These are phyloP conservation scores for Calypte anna DNA, from an alignment of 2,113 vertebrate species.

Conservation along the genomic window DNA sequence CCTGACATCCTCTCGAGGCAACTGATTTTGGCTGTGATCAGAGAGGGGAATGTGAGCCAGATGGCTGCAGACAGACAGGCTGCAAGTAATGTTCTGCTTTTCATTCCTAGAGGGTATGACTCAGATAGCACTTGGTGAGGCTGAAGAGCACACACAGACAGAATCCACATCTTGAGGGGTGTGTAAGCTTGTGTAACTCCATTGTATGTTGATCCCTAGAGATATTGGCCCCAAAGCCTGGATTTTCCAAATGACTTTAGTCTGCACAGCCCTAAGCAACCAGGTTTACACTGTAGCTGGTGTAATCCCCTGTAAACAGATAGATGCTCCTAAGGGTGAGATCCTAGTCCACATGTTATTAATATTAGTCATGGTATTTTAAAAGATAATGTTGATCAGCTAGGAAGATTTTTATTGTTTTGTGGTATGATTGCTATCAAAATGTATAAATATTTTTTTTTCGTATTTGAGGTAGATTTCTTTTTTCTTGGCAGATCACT, in stretches of 20 bases:
- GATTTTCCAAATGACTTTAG: background rate
- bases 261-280: background rate
- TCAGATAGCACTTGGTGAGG: background rate
- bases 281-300: background rate
- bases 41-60: background rate
- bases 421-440: background rate
- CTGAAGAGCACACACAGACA: background rate
- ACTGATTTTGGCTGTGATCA: background rate
- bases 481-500: background rate
- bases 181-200: background rate
- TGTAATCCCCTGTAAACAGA: background rate
- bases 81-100: background rate
- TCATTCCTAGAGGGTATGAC: background rate
- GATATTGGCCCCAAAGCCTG: background rate
- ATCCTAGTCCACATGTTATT: background rate
- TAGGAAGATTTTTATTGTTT: background rate
- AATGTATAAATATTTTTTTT: background rate
- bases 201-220: background rate
- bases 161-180: background rate
- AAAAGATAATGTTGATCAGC: background rate
- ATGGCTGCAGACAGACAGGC: background rate
- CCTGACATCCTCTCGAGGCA: background rate
- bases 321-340: background rate
- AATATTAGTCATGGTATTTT: background rate
- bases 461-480: background rate